Conservation (phyloP, 2,113 vertebrate genomes). For the Oreocharis arfaki region DNA sequence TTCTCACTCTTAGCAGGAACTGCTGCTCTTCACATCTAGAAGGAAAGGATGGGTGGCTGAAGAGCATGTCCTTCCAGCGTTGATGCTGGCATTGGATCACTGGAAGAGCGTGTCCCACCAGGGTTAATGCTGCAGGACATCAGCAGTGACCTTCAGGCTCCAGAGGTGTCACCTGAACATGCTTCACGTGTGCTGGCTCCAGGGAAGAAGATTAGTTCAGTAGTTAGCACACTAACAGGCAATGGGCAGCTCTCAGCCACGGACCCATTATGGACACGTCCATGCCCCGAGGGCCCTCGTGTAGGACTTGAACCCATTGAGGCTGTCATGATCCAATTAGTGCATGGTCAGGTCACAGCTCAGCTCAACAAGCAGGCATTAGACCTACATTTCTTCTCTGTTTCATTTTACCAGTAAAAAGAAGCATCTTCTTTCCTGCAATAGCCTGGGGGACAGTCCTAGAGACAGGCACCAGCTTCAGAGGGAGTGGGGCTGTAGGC, state of each 20-base stretch:
- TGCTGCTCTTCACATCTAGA: background rate
- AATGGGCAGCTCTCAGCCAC: background rate
- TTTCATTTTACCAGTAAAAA: background rate
- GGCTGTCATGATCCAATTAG: background rate
- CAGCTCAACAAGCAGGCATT: background rate
- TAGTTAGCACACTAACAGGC: background rate
- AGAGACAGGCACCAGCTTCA: background rate
- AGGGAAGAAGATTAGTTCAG: background rate
- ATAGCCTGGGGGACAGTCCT: fast-evolving
- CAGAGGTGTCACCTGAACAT: background rate
- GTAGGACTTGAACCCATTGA: background rate
- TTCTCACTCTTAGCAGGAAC: background rate
- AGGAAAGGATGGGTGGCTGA: background rate
- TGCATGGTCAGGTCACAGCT: background rate
- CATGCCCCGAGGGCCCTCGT: fast-evolving
- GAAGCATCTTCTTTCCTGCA: background rate
- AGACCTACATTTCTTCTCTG: background rate
- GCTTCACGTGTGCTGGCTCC: background rate
- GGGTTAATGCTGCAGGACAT: background rate
- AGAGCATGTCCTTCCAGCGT: background rate
- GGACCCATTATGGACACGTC: fast-evolving
- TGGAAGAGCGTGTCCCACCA: background rate
- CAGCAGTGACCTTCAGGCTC: background rate
- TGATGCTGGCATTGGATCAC: background rate
- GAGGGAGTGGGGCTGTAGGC: background rate